phyloP scores from a whole-genome alignment of 2,113 vertebrate genomes.

The Arvicanthis niloticus region DNA sequence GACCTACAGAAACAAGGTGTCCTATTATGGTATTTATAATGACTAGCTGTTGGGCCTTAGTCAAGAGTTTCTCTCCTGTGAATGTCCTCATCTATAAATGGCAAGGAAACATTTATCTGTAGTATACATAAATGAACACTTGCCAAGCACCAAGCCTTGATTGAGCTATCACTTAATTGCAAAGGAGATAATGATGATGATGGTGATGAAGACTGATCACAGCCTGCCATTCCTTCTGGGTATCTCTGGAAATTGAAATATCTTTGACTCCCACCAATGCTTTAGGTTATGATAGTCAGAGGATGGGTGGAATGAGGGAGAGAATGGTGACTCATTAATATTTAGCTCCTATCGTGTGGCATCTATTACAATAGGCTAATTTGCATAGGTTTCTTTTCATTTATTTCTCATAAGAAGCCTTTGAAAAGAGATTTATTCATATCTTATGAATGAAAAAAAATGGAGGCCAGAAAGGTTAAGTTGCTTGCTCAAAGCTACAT shows the following conservation, averaged over 20 bases:
- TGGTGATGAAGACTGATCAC: background rate
- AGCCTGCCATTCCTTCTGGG: background rate
- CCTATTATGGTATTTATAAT: background rate
- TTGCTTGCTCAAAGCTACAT: background rate
- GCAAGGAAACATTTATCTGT: background rate
- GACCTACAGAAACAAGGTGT: background rate
- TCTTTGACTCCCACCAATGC: background rate
- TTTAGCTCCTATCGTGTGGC: slow-evolving; percentile 22
- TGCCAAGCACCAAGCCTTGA: background rate
- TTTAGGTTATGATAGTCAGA: background rate
- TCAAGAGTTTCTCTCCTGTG: background rate
- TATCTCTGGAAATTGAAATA: slow-evolving; percentile 21
- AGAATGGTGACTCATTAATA: background rate
- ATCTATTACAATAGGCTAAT: slow-evolving; percentile 17
- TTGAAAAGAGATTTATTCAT: background rate
- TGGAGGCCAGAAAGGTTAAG: slow-evolving; percentile 28
- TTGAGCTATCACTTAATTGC: background rate
- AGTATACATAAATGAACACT: background rate
- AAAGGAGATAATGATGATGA: background rate
- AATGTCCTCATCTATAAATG: background rate
- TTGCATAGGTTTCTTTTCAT: slow-evolving; percentile 10
- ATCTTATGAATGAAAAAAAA: slow-evolving; percentile 38
- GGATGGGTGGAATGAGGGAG: background rate
- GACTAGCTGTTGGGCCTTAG: background rate
- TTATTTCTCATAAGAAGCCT: background rate